Conservation (phyloP, 1,140 invertebrate species). For the Drosophila bifasciata region DNA sequence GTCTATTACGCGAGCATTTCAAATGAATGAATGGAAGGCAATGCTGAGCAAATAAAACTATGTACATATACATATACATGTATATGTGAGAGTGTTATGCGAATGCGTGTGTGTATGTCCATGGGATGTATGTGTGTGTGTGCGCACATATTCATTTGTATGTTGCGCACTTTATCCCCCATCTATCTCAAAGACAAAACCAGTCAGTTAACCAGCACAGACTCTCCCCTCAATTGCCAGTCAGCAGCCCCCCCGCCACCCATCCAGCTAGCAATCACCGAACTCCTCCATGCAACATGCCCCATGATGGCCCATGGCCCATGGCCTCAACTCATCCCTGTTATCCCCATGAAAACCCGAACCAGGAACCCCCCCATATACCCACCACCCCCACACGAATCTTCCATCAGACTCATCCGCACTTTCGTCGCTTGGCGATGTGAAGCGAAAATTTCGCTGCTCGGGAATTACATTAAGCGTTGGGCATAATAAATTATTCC, state of each 20-base stretch:
- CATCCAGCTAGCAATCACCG: neutral
- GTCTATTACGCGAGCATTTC: constrained; percentile 69
- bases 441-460: constrained; percentile 60
- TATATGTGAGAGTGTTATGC: neutral
- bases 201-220: constrained; percentile 54
- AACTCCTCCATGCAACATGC: too few relatives aligned
- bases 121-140: constrained; percentile 16
- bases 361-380: too few relatives aligned
- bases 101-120: constrained; percentile 4
- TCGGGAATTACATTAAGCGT: constrained; percentile 81
- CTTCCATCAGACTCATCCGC: constrained; percentile 11
- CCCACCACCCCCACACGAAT: neutral
- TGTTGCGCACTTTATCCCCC: constrained; percentile 79
- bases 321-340: neutral
- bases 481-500: constrained; percentile 82
- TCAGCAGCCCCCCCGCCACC: too few relatives aligned
- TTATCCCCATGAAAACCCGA: constrained; percentile 7
- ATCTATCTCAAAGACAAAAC: constrained; percentile 79
- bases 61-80: constrained; percentile 9
- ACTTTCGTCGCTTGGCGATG: constrained; percentile 23
- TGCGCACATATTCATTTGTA: constrained; percentile 66
- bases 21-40: constrained; percentile 72
- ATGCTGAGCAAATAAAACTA: constrained; percentile 80
- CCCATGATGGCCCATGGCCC: neutral
- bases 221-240: constrained; percentile 13